Base-by-base conservation (phyloP, 2,113 vertebrate species). In the Megaptera novaeangliae region DNA sequence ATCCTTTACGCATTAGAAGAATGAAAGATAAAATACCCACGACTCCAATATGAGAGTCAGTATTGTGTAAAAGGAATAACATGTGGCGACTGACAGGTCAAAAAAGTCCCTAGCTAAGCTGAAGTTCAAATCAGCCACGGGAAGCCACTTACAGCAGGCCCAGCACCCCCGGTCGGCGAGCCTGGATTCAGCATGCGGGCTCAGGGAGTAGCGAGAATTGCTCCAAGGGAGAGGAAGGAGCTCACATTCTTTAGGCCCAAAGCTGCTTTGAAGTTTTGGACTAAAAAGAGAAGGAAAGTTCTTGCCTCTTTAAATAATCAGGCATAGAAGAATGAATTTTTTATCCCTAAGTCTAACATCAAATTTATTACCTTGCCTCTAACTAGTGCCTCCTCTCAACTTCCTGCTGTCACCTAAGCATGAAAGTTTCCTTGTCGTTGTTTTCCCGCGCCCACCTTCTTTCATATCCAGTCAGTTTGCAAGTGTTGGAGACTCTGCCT, bases 251-350 rank as follows among this genome's bases (percentile, higher is more conserved):
- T 83, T 96, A 97, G 97, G 95, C 98, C 97, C 95, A 97, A 91
- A 98, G 96, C 90, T 15, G 27, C 95, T 98, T 97, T 98, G 94
- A 98, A 98, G 90, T 84, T 92, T 41, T 25, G 25, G 71, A 94
- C 91, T 97, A 97, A 96, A 98, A 97, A n/a, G 90, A 95, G 69
- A 61, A 91, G 52, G 27, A 93, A 92, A 95, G 46, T 93, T 95
- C 75, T 94, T 75, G 66, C 57, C 44, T 96, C 66, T 95, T 98
- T 93, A 97, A 96, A 96, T 52, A 83, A 59, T 97, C 78, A 98
- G 83, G 75, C 44, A 94, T 18, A 14, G 36, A 94, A 83, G 29
- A 13, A 96, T 87, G 41, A 95, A 72, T 90, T 55, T 95, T 97
- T 98, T 86, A 97, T 82, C 29, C 63, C 78, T 57, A 87, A 92